Conservation (phyloP, 2,113 vertebrate genomes). For the Suncus etruscus region DNA sequence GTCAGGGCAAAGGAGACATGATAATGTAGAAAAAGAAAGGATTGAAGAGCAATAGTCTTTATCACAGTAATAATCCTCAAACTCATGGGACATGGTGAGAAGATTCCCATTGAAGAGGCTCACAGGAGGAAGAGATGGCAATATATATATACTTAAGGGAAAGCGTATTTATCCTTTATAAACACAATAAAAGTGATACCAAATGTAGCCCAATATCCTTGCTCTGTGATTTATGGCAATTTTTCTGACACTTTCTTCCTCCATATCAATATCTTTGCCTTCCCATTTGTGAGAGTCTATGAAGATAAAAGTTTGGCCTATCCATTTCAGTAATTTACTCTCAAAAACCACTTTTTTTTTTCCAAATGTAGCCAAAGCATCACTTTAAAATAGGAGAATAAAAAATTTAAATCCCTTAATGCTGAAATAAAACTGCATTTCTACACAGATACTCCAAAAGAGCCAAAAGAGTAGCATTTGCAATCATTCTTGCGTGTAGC, state of each 20-base stretch:
- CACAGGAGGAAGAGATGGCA: conserved; percentile 22
- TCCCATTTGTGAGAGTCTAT: conserved; percentile 60
- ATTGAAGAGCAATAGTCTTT: neutral
- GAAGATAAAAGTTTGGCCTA: conserved; percentile 58
- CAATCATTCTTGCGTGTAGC: conserved; percentile 54
- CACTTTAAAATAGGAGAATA: conserved; percentile 61
- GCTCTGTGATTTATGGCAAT: conserved; percentile 72
- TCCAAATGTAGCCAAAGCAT: conserved; percentile 53
- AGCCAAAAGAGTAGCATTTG: conserved; percentile 57
- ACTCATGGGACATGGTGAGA: neutral
- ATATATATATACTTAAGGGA: conserved; percentile 33
- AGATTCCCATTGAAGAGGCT: conserved; percentile 4
- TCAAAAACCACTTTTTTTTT: conserved; percentile 54
- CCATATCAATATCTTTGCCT: conserved; percentile 60
- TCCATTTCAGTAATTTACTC: conserved; percentile 72
- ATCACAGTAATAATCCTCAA: neutral
- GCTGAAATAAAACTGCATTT: conserved; percentile 73
- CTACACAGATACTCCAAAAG: conserved; percentile 60
- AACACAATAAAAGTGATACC: conserved; percentile 59
- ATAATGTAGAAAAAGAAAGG: neutral
- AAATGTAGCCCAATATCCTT: conserved; percentile 44
- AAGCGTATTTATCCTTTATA: conserved; percentile 65
- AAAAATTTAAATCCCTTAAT: conserved; percentile 75
- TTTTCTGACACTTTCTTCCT: conserved; percentile 64
- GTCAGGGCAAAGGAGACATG: neutral